Conservation (phyloP, 1,140 invertebrate genomes). For the Dendrolimus punctatus region DNA sequence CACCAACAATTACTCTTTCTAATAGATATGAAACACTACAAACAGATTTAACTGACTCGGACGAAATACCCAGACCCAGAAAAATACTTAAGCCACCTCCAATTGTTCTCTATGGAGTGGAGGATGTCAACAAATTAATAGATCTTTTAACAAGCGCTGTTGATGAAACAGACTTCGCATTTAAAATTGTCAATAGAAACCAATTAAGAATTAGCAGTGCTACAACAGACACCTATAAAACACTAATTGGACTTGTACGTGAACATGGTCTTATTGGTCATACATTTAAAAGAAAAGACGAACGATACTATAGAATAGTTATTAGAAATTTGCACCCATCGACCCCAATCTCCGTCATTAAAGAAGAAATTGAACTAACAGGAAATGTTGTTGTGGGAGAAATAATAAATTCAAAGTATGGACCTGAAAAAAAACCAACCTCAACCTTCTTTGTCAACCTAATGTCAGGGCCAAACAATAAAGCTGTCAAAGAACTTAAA, state of each 20-base stretch:
- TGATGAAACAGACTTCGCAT: not conserved
- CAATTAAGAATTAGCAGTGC: not conserved
- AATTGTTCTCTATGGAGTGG: not conserved
- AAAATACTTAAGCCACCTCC: not conserved
- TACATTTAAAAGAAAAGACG: slow-evolving; percentile 1
- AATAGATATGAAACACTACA: no score
- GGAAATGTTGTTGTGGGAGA: not conserved
- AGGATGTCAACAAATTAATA: not conserved
- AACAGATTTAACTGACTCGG: no score
- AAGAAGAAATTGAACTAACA: slow-evolving; percentile 2
- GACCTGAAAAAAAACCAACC: slow-evolving; percentile 3
- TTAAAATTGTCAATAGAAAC: not conserved
- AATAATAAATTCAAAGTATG: not conserved
- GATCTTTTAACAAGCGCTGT: not conserved
- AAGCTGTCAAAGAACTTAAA: not conserved
- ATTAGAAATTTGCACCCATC: slow-evolving; percentile 2
- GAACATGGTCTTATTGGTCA: not conserved
- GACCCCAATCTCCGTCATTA: not conserved
- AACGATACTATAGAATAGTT: not conserved
- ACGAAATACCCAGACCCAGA: no score
- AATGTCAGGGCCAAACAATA: not conserved
- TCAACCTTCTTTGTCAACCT: slow-evolving; percentile 3
- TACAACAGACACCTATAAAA: slow-evolving; percentile 1
- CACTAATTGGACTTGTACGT: not conserved
- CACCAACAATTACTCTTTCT: no score